Evolutionary conservation across 2,888 invertebrate species (phyloP).

Genomic region (Acleris literana): DNA sequence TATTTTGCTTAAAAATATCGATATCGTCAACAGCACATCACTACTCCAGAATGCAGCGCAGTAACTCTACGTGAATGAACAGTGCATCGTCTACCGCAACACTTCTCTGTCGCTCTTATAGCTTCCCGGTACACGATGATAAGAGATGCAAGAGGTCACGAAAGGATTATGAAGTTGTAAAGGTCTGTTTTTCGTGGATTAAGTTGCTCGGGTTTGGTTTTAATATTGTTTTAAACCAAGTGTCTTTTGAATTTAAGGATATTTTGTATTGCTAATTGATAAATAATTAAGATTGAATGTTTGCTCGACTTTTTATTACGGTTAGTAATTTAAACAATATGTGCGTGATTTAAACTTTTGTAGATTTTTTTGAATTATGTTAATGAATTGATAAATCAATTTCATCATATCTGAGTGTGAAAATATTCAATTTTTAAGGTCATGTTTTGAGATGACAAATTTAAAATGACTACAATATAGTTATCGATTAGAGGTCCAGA

Average conservation of each 20-base stretch:
- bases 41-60: conserved; percentile 77
- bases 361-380: no score
- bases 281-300: no score
- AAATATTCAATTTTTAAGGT: no score
- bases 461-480: no score
- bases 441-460: no score
- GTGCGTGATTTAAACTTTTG: no score
- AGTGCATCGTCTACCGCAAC: conserved; percentile 58
- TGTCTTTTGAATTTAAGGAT: neutral
- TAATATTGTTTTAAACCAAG: conserved; percentile 38
- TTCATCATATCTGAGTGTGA: no score
- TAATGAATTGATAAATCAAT: no score
- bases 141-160: conserved; percentile 51
- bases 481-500: no score
- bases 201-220: conserved; percentile 44
- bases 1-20: neutral
- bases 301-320: no score
- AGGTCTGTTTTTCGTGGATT: conserved; percentile 51
- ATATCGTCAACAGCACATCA: conserved; percentile 48
- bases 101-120: conserved; percentile 44
- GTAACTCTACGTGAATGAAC: conserved; percentile 75
- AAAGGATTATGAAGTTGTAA: conserved; percentile 75
- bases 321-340: no score
- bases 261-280: neutral
- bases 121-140: conserved; percentile 38